A percentile compares a stretch with the other conserved stretches of the same genome.
phyloP scores from a whole-genome alignment of 2,113 vertebrate species.

The Piliocolobus tephrosceles region DNA sequence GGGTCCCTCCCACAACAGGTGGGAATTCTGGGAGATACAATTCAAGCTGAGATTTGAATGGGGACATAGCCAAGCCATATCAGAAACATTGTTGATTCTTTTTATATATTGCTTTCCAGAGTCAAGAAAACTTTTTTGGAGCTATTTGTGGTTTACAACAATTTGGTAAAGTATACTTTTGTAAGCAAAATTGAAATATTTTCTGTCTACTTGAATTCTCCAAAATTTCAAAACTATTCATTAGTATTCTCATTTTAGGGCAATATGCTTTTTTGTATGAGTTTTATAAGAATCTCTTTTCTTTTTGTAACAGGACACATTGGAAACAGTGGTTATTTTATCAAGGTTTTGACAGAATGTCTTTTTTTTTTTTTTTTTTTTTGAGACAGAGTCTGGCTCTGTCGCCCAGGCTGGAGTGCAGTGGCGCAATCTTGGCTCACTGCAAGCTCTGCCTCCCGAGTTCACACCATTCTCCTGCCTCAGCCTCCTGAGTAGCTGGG shows the following conservation, averaged over 20 bases:
- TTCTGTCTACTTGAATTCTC: background rate
- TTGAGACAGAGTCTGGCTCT: too few species aligned
- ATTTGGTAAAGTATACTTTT: background rate
- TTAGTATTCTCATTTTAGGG: background rate
- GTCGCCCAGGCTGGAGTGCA: too few species aligned
- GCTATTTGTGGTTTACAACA: background rate
- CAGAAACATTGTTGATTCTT: background rate
- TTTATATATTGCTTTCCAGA: background rate
- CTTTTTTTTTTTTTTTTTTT: too few species aligned
- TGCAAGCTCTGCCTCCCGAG: rapidly evolving
- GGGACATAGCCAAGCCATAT: too few species aligned
- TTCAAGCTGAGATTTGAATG: too few species aligned
- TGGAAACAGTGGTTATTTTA: background rate
- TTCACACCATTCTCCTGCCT: too few species aligned
- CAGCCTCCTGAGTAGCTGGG: rapidly evolving
- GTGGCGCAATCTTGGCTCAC: rapidly evolving
- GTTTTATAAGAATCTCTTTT: background rate
- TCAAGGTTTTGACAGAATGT: background rate
- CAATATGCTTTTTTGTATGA: background rate
- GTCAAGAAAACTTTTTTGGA: background rate
- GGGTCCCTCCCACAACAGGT: too few species aligned
- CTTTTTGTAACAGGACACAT: background rate
- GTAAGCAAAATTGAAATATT: background rate
- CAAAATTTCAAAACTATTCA: background rate
- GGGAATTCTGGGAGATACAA: too few species aligned